Base-by-base conservation (phyloP, 2,888 invertebrate species). In the Volucella inflata region DNA sequence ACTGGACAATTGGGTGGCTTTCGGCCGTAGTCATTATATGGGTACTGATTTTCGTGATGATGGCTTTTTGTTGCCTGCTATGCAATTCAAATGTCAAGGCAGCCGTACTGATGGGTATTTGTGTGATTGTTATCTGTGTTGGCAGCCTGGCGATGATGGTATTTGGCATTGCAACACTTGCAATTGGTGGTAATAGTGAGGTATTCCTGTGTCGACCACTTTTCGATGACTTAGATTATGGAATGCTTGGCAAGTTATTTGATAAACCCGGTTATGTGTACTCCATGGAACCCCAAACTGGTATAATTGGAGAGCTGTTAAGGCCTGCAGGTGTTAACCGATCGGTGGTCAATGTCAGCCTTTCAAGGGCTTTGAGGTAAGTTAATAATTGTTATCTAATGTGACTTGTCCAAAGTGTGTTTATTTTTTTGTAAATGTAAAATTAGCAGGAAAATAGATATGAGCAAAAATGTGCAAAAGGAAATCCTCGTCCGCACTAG, bases 191-290 rank as follows among this genome's bases (percentile, higher is more conserved):
- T 30, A 92, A 92, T 87, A 89, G 90, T 3, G 92, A 92, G 87
- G 90, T 92, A 42, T 94, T 96, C 89, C 92, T 96, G 0, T 97
- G 96, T 88, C 94, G 95, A 74, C 95, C 96, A 0, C 92, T 97
- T 50, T 95, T 95, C 92, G 95, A 94, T 87, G 92, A 94, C 76
- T 94, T 95, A 6, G 88, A 95, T 83, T 96, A 95, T 89, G 92
- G 92, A 40, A 93, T 94, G 12, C 91, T 96, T 53, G 94, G 94
- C 74, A 93, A 94, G 85, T 93, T 96, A 38, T 92, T 96, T 81
- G 96, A 96, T 89, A 92, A 93, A 71, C 95, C 94, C 0, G 95
- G 95, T 12, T 93, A 94, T 70, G 91, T 95, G 0, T 94, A 94
- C 88, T 93, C 93, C 9, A 93, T 93, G 88, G 93, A 92, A 74